phyloP scores from a whole-genome alignment of 2,888 invertebrate species.

The Hybos culiciformis region DNA sequence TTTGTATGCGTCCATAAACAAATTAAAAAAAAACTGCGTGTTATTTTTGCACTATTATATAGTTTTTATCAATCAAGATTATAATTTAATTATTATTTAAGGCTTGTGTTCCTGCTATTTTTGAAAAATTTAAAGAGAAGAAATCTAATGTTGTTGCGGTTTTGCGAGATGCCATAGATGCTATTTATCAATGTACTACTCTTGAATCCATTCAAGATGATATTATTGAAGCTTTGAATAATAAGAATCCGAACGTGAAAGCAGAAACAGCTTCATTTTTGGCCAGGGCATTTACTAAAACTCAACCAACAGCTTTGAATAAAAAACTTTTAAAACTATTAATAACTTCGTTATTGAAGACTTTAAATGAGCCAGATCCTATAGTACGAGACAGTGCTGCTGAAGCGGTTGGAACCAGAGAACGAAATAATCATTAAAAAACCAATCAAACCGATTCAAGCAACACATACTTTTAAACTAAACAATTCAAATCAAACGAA shows the following conservation, averaged over 20 bases:
- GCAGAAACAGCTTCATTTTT: slow-evolving; percentile 75
- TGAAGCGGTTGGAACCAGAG: slow-evolving; percentile 87
- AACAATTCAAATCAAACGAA: too few relatives aligned
- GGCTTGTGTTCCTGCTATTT: slow-evolving; percentile 58
- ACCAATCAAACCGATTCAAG: too few relatives aligned
- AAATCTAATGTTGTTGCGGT: slow-evolving; percentile 79
- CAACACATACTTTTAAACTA: too few relatives aligned
- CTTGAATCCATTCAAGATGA: slow-evolving; percentile 78
- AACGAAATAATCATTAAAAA: too few relatives aligned
- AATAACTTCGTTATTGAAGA: slow-evolving; percentile 62
- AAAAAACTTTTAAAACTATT: slow-evolving; percentile 84
- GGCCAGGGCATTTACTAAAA: slow-evolving; percentile 66
- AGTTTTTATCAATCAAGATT: too few relatives aligned
- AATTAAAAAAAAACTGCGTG: too few relatives aligned
- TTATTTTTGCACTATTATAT: too few relatives aligned
- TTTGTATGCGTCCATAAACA: too few relatives aligned
- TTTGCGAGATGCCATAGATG: slow-evolving; percentile 81
- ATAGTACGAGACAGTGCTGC: slow-evolving; percentile 84
- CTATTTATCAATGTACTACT: slow-evolving; percentile 66
- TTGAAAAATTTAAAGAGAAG: slow-evolving; percentile 97
- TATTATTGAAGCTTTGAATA: slow-evolving; percentile 68
- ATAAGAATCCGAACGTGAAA: slow-evolving; percentile 84
- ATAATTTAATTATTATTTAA: slow-evolving; percentile 10
- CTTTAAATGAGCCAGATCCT: slow-evolving; percentile 52
- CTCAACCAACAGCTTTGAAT: slow-evolving; percentile 65